These are phyloP conservation scores for Augochlorella aurata DNA, from an alignment of 2,888 invertebrate species.

Conservation along the genomic window DNA sequence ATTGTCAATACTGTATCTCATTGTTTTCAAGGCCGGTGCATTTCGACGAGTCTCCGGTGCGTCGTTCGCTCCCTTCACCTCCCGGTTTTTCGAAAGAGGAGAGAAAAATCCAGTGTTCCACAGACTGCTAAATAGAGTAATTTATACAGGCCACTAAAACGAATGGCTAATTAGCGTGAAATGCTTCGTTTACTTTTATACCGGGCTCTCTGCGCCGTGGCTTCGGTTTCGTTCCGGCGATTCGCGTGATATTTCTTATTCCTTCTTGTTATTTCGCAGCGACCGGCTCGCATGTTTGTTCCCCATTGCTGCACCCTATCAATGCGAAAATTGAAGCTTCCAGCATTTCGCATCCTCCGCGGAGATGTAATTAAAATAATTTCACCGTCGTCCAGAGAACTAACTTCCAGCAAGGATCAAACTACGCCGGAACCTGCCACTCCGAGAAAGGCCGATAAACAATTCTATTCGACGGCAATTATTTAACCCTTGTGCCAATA, in stretches of 20 bases:
- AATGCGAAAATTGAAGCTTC: not conserved
- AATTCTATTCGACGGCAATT: no score
- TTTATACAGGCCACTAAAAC: conserved; percentile 30
- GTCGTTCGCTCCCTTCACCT: not conserved
- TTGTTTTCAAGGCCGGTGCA: no score
- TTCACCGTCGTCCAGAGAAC: not conserved
- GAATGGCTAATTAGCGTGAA: conserved; percentile 46
- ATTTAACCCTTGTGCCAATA: no score
- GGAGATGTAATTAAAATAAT: not conserved
- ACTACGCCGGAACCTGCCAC: no score
- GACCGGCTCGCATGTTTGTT: conserved; percentile 20
- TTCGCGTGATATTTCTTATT: conserved; percentile 39
- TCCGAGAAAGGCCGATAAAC: no score
- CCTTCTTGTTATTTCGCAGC: conserved; percentile 9
- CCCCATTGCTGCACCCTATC: conserved; percentile 6
- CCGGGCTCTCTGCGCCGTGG: conserved; percentile 19
- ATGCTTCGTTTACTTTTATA: conserved; percentile 45
- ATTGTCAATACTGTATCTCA: no score
- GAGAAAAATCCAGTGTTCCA: conserved; percentile 2
- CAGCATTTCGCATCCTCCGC: not conserved
- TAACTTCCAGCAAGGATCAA: not conserved
- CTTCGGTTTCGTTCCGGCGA: conserved; percentile 39
- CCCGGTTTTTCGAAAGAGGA: not conserved
- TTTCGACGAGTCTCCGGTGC: no score
- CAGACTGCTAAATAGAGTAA: conserved; percentile 22